A percentile compares a stretch with the other conserved stretches of the same genome.
Evolutionary conservation across 2,888 invertebrate species (phyloP).

Genomic region (Pyrocoelia pectoralis): DNA sequence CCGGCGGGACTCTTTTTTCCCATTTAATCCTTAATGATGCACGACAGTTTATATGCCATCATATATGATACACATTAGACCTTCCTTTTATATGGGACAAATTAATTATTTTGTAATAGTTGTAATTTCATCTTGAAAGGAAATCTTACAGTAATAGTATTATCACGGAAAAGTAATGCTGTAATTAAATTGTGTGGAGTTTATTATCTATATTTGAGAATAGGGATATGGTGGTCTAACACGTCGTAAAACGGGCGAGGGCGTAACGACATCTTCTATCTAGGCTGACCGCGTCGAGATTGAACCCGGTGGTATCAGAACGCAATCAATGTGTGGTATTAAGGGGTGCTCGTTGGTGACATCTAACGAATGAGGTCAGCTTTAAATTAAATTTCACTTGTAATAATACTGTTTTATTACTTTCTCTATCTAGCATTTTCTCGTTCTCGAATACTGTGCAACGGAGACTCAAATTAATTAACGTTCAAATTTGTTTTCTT

Average conservation of each 20-base stretch:
- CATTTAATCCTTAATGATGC: background rate
- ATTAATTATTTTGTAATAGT: background rate
- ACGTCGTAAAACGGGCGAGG: constrained; percentile 39
- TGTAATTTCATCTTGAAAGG: background rate
- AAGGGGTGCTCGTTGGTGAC: constrained; percentile 31
- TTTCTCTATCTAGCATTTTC: background rate
- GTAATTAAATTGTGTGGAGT: constrained; percentile 11
- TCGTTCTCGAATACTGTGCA: background rate
- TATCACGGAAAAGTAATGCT: background rate
- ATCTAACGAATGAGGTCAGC: constrained; percentile 30
- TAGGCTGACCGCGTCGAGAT: constrained; percentile 39
- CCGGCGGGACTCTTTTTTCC: background rate
- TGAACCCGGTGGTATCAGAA: constrained; percentile 38
- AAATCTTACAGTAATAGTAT: background rate
- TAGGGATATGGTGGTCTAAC: constrained; percentile 37
- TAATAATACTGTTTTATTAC: constrained; percentile 26
- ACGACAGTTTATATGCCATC: background rate
- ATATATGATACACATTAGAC: background rate
- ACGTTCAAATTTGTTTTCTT: background rate
- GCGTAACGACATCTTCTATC: constrained; percentile 39
- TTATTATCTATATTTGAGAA: constrained; percentile 30
- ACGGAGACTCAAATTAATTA: background rate
- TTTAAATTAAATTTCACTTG: constrained; percentile 34
- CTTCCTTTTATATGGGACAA: background rate
- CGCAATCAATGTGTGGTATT: constrained; percentile 38